phyloP scores from a whole-genome alignment of 2,113 vertebrate genomes.

The Cyprinodon brontotheroides region DNA sequence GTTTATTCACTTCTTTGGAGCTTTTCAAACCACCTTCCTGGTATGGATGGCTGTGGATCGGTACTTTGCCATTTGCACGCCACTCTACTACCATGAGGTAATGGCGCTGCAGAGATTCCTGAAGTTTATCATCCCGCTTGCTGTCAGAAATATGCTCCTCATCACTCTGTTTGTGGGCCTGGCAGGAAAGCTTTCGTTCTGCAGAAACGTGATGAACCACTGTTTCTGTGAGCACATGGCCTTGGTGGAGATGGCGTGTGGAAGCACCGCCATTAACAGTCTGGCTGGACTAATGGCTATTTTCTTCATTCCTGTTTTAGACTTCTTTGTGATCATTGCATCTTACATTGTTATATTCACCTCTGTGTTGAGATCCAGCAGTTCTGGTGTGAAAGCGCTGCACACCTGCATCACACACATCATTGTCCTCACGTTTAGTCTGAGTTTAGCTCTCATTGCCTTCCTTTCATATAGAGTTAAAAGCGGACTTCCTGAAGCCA shows the following conservation, averaged over 20 bases:
- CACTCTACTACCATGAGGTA: conserved; percentile 28
- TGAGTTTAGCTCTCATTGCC: conserved; percentile 1
- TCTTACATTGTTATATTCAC: conserved; percentile 43
- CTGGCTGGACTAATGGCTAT: neutral
- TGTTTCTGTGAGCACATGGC: conserved; percentile 42
- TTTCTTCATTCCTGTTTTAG: neutral
- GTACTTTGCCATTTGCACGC: conserved; percentile 48
- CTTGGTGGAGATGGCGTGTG: conserved; percentile 46
- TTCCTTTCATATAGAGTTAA: conserved; percentile 41
- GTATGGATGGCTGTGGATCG: conserved; percentile 48
- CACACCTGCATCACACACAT: conserved; percentile 53
- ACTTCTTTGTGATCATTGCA: conserved; percentile 25
- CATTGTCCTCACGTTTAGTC: conserved; percentile 15
- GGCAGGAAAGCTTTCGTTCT: conserved; percentile 26
- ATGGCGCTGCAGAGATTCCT: conserved; percentile 15
- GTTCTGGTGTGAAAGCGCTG: neutral
- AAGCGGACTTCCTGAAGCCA: conserved; percentile 4
- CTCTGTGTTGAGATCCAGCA: conserved; percentile 5
- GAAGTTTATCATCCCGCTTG: conserved; percentile 1
- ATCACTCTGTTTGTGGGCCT: neutral
- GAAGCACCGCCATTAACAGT: conserved; percentile 29
- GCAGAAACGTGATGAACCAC: conserved; percentile 21
- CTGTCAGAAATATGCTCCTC: conserved; percentile 8
- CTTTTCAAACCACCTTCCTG: conserved; percentile 28
- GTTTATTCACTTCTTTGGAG: neutral